Conservation (phyloP, 2,888 invertebrate genomes). For the Oscheius sp. region DNA sequence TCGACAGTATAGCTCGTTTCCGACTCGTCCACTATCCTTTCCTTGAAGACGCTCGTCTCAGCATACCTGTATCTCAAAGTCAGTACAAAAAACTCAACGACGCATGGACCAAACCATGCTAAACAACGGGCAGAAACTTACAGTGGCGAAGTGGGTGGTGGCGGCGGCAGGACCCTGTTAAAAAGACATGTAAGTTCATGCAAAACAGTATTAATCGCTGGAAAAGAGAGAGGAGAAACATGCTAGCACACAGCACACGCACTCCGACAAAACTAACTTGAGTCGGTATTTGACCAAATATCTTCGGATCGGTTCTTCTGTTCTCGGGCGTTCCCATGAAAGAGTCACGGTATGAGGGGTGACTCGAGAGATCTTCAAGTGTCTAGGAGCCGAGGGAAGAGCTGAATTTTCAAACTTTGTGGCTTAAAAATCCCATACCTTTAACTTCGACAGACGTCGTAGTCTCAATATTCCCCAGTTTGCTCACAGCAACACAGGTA, state of each 20-base stretch:
- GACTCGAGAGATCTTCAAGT: conserved; percentile 90
- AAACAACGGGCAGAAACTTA: conserved; percentile 10
- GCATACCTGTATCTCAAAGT: conserved; percentile 48
- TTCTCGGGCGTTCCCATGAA: conserved; percentile 89
- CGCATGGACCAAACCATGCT: too few relatives aligned
- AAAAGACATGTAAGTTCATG: conserved; percentile 4
- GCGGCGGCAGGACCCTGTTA: conserved; percentile 25
- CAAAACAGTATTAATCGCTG: conserved; percentile 8
- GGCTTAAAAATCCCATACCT: conserved; percentile 78
- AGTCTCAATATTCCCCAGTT: conserved; percentile 89
- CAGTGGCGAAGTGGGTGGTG: conserved; percentile 26
- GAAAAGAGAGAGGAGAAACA: not conserved
- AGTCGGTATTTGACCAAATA: conserved; percentile 97
- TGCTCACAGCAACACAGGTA: conserved; percentile 94
- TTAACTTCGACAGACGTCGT: conserved; percentile 89
- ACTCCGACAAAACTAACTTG: conserved; percentile 81
- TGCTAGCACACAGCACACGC: not conserved
- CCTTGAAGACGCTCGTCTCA: conserved; percentile 44
- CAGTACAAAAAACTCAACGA: not conserved
- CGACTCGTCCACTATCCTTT: conserved; percentile 46
- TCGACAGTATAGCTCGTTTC: conserved; percentile 49
- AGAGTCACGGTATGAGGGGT: conserved; percentile 92
- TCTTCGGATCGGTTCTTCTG: conserved; percentile 84
- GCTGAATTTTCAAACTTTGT: conserved; percentile 78
- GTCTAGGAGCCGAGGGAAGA: conserved; percentile 88